A percentile compares a stretch with the other conserved stretches of the same genome.
These are phyloP conservation scores for Theropithecus gelada DNA, from an alignment of 2,113 vertebrate species.

Conservation along the genomic window DNA sequence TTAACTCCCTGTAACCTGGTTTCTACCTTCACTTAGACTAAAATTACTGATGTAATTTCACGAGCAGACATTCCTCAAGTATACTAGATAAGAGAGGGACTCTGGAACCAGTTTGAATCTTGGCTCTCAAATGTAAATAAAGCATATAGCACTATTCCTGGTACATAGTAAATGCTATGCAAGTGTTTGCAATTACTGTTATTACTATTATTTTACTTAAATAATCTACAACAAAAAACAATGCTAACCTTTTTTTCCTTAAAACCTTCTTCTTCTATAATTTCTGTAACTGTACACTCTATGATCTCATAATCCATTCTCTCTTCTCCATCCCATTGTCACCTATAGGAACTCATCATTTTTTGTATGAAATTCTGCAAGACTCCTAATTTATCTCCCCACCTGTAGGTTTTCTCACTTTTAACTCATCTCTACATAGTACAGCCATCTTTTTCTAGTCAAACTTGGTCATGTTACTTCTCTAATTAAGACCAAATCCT, in stretches of 20 bases:
- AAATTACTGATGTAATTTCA: slow-evolving; percentile 3
- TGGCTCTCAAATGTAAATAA: background rate
- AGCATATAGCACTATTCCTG: background rate
- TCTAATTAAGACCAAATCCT: background rate
- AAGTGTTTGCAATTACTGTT: background rate
- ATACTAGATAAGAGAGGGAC: background rate
- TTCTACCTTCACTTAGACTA: background rate
- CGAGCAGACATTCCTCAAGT: background rate
- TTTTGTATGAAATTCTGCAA: background rate
- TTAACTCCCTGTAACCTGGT: background rate
- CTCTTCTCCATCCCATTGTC: background rate
- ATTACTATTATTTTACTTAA: background rate
- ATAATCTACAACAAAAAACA: background rate
- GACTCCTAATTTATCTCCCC: background rate
- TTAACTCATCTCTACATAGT: background rate
- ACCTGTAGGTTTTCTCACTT: background rate
- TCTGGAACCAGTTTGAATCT: background rate
- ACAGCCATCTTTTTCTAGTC: background rate
- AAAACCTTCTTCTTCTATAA: background rate
- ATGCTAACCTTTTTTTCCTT: background rate
- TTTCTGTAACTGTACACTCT: background rate
- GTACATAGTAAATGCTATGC: background rate
- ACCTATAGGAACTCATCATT: background rate
- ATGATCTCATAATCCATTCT: background rate
- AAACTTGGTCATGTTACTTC: background rate